Base-by-base conservation (phyloP, 2,797 vertebrate genomes). In the Sus cebifrons region DNA sequence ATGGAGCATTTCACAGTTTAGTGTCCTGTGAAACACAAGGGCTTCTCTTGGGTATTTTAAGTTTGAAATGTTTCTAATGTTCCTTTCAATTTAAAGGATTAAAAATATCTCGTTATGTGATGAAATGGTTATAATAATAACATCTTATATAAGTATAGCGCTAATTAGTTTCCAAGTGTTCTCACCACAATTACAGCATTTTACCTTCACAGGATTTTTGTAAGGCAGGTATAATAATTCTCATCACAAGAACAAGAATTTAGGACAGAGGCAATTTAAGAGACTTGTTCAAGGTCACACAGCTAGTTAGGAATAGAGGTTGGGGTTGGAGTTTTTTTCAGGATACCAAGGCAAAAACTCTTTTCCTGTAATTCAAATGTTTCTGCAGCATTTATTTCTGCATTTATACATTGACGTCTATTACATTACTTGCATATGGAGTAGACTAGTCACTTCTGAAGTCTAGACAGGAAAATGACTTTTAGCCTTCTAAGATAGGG, bases 151-250 rank as follows among this genome's bases (percentile, higher is more conserved):
- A 96, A 96, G 94, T 54, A 54, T 16, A 77, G 65, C 36, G 11
- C 91, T 95, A 97, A 97, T 97, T 95, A 89, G 84, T 93, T 97
- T 87, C 92, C 81, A 93, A 95, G 82, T 89, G 49, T 67, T 93
- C 94, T 88, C 95, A 64, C 36, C 32, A 25, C 27, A 58, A 65
- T 91, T 91, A 97, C 32, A 40, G n/a, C 70, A 83, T 79, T 93
- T 91, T 73, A 94, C 49, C 32, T 52, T 91, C 23, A 91, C 25
- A 77, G 77, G 58, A 73, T 71, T 93, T 81, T 94, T 85, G 67
- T 78, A 89, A 90, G 77, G 68, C 49, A 90, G 29, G n/a, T 91
- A 94, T 93, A 94, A 96, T 96, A 78, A 86, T 90, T 73, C 14
- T 88, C 16, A 93, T 82, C 88, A 82, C 27, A 82, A 20, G n/a